Percentiles rank a stretch among this genome's conserved stretches.
phyloP scores from a whole-genome alignment of 2,888 invertebrate species.

The Matsumyia berberina region DNA sequence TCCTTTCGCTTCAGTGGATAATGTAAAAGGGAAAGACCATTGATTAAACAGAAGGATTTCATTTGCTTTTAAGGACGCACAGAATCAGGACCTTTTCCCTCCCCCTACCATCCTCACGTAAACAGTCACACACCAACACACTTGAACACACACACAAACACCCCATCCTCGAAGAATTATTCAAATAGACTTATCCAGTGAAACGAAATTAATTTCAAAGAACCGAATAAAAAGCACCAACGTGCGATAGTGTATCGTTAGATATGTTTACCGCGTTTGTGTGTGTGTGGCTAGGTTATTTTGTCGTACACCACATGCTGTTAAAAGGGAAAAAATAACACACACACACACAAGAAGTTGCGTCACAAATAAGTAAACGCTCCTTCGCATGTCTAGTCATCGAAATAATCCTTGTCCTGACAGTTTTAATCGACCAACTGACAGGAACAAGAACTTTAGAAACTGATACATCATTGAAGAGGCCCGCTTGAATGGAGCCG shows the following conservation, averaged over 20 bases:
- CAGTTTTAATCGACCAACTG: no score
- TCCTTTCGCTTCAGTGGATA: constrained; percentile 60
- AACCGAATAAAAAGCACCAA: neutral
- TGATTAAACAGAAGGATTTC: constrained; percentile 58
- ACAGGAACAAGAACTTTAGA: no score
- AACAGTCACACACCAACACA: constrained; percentile 11
- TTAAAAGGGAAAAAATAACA: no score
- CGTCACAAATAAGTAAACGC: no score
- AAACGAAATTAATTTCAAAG: constrained; percentile 32
- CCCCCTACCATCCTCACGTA: constrained; percentile 1
- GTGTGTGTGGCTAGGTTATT: no score
- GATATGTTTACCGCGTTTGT: neutral
- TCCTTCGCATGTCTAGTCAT: no score
- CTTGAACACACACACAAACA: neutral
- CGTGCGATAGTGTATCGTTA: neutral
- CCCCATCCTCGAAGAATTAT: neutral
- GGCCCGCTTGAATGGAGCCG: no score
- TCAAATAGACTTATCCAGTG: constrained; percentile 40
- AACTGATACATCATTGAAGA: no score
- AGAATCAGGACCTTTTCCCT: constrained; percentile 18
- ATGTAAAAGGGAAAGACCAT: constrained; percentile 54
- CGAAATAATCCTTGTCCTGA: no score
- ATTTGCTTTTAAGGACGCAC: constrained; percentile 42
- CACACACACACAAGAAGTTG: no score
- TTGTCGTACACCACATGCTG: no score